phyloP scores from a whole-genome alignment of 2,113 vertebrate genomes.

The Actenoides lindsayi region DNA sequence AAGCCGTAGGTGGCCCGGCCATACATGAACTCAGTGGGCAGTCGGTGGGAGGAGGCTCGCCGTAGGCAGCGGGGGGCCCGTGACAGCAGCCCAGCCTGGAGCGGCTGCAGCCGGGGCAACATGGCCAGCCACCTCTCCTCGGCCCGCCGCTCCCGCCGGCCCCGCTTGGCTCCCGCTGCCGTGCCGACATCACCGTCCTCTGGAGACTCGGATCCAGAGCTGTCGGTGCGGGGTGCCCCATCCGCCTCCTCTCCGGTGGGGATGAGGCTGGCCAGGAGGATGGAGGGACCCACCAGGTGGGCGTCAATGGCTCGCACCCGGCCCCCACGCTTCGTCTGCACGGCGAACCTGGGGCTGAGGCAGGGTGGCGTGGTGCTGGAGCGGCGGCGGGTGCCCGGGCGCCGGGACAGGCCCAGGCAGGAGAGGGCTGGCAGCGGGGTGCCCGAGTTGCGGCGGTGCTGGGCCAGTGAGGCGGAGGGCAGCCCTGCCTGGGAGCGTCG shows the following conservation, averaged over 20 bases:
- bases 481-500: conserved; percentile 84
- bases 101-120: not conserved
- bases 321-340: conserved; percentile 55
- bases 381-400: conserved; percentile 64
- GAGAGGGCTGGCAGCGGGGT: conserved; percentile 48
- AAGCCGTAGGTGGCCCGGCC: conserved; percentile 64
- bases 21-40: conserved; percentile 64
- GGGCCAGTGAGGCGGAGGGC: conserved; percentile 76
- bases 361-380: conserved; percentile 86
- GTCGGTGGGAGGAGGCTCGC: conserved; percentile 76
- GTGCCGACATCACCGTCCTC: not conserved
- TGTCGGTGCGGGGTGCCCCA: not conserved
- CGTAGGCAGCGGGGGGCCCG: conserved; percentile 78
- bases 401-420: conserved; percentile 11
- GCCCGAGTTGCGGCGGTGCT: conserved; percentile 78
- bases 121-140: conserved; percentile 23
- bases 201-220: not conserved
- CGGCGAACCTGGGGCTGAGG: conserved; percentile 83
- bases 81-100: conserved; percentile 44
- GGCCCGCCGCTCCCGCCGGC: not conserved
- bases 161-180: not conserved
- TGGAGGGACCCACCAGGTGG: conserved; percentile 77
- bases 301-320: conserved; percentile 54
- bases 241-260: conserved; percentile 72
- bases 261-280: conserved; percentile 78